Evolutionary conservation across 2,888 invertebrate genomes (phyloP), one percentile per base, ranked within the genome.

Genomic region (Mythimna impura): DNA sequence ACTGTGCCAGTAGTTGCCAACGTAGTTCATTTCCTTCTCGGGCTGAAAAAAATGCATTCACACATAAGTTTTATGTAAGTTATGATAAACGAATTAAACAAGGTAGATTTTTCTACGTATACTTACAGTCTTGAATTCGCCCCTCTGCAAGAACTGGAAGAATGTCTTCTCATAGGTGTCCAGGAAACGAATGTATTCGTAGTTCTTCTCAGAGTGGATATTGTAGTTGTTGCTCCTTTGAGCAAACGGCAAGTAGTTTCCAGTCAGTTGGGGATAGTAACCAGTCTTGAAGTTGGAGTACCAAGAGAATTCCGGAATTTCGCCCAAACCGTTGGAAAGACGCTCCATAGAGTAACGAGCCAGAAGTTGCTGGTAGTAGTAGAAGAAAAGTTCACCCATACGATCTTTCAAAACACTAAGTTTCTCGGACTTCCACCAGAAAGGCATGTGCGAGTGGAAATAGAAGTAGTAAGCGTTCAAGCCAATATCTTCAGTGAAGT

Each of bases 291-390:
- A 92, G 2, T 98, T 97, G 69, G 97, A 96, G 92, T 96, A 98
- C 95, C 96, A 97, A n/a, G 97, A 96, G 88, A 97, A 96, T 50
- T 96, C 95, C 9, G 97, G 96, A 79, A 97, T 96, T 61, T 97
- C 96, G 20, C 97, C 97, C 76, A 97, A 87, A 30, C 97, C 97
- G 83, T 97, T 97, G 50, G 97, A 96, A 71, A 97, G 92, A 91
- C 98, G 97, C 88, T 98, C 98, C 88, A 97, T 91, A 87, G 97
- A 97, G 95, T 97, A 98, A 88, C 97, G 97, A 76, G 97, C 97
- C 86, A 97, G 89, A 20, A 98, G 88, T 90, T 98, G 97, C 87
- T 97, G 97, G 89, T 97, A 97, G 89, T 96, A 95, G 94, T 96
- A 97, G 90, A 97, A 97, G 95, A 97, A 97, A 54, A 96, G 90